Base-by-base conservation (phyloP, 2,797 vertebrate species). In the Thamnophis elegans region DNA sequence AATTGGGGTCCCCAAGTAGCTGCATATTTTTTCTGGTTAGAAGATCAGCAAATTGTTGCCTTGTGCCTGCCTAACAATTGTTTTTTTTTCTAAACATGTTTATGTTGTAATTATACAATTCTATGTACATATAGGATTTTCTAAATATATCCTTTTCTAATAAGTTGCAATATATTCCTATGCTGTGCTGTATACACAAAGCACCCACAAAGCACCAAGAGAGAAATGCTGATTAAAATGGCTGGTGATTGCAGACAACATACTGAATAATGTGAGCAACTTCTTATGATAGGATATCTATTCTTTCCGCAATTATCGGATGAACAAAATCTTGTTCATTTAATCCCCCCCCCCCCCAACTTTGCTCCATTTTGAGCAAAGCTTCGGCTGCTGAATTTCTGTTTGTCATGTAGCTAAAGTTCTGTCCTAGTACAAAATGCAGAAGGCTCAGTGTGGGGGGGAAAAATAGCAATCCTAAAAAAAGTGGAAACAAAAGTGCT, bases 11-110 rank as follows among this genome's bases (percentile, higher is more conserved):
- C 51, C 26, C 13, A 0, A 1, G 87, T 12, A 36, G 36, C 85
- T 1, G 0, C 10, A 6, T 90, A 93, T 36, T 54, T 60, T 4
- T 82, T 47, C 0, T 82, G 5, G 26, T 13, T 68, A 54, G 0
- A 1, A 85, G 20, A 54, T 88, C 78, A 5, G 58, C 16, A 89
- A 11, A 56, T 2, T 9, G 0, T 25, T 73, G 87, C 11, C 90
- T 0, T 0, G 0, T 1, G 5, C 68, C 22, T 78, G 86, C 32
- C 13, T 94, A 26, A 22, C n/a, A 58, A 32, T 58, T 42, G 87
- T 92, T 53, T 0, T 0, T 8, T 60, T 0, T 36, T 47, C 56
- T 59, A 47, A 47, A 82, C 18, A n/a, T 59, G 13, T 28, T 92
- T 89, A 55, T 51, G 51, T 20, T 85, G n/a, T 12, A 51, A 59